Base-by-base conservation (phyloP, 2,888 invertebrate species). In the Spicauda simplicius region DNA sequence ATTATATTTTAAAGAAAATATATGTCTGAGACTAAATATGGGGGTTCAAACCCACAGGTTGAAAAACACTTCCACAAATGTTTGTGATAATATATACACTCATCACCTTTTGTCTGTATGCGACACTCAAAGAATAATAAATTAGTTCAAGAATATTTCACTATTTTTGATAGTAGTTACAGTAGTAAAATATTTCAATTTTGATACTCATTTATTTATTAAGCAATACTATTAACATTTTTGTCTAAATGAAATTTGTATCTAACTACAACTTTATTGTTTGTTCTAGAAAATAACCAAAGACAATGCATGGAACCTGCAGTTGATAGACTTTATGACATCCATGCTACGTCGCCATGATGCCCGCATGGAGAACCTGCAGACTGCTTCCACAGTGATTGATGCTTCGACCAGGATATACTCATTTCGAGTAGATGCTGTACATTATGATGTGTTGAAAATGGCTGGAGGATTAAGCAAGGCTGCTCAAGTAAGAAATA, bases 331-430 rank as follows among this genome's bases (percentile, higher is more conserved):
- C 82, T 96, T 97, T 75, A 95, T 98, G 94, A 94, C 96, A 0
- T 95, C 95, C 19, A 94, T 98, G 90, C 82, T 97, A n/a, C 93
- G 94, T 52, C 95, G 95, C 62, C 95, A 96, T 77, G 95, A 96
- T 80, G 93, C 94, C 2, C 95, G 96, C 8, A 93, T 97, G 88
- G 96, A 96, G 69, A 95, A 95, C 77, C 91, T 97, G 60, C 95
- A 97, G 94, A 95, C 97, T 12, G 98, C 97, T 0, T 97, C 97
- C 58, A 96, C 96, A 0, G 96, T 98, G 0, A 89, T 98, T 59
- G 98, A 98, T 84, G 98, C 98, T 0, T 97, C 98, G 10, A 95
- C 97, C 0, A 97, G 97, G 82, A 97, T 98, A 62, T 98, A 98
- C 85, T 96, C 97, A 0, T 95, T 96, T 70, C 94, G 98, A 69